These are phyloP conservation scores for Hirtodrosophila confusa DNA, from an alignment of 2,888 invertebrate species.

Conservation along the genomic window DNA sequence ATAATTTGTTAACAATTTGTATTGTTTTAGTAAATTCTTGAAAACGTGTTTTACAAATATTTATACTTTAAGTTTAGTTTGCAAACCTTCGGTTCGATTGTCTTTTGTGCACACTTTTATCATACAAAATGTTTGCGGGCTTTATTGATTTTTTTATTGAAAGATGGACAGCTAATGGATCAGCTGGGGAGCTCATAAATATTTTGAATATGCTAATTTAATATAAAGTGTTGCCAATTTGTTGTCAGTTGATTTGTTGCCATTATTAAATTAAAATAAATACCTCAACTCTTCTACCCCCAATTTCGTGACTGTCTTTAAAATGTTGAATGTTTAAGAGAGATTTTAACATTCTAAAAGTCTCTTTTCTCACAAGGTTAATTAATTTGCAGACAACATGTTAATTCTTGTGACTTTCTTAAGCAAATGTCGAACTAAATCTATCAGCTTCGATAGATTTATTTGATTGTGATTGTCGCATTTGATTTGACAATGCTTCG, in stretches of 20 bases:
- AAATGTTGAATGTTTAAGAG: too few species aligned
- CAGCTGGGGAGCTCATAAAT: conserved; percentile 7
- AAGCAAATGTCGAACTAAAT: conserved; percentile 8
- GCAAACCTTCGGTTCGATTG: conserved; percentile 1
- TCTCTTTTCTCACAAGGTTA: neutral
- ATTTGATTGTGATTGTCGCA: conserved; percentile 30
- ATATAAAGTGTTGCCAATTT: neutral
- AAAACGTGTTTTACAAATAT: conserved; percentile 16
- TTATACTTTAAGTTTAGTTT: neutral
- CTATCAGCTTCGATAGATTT: conserved; percentile 16
- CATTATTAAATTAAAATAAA: neutral
- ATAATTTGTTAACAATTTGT: neutral
- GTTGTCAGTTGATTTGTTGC: conserved; percentile 1
- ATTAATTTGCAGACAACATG: conserved; percentile 13
- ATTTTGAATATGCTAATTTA: conserved; percentile 17
- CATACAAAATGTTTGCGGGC: conserved; percentile 6
- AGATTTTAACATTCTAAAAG: neutral
- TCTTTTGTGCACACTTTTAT: conserved; percentile 1
- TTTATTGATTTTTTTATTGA: conserved; percentile 18
- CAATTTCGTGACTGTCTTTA: too few species aligned
- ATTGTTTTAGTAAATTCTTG: conserved; percentile 20
- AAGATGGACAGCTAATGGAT: conserved; percentile 37
- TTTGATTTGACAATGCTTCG: conserved; percentile 19
- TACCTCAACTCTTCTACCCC: neutral
- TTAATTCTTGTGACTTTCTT: conserved; percentile 16